Percentiles rank a stretch among this genome's conserved stretches.
Evolutionary conservation across 2,888 invertebrate species (phyloP).

Genomic region (Limenitis camilla): DNA sequence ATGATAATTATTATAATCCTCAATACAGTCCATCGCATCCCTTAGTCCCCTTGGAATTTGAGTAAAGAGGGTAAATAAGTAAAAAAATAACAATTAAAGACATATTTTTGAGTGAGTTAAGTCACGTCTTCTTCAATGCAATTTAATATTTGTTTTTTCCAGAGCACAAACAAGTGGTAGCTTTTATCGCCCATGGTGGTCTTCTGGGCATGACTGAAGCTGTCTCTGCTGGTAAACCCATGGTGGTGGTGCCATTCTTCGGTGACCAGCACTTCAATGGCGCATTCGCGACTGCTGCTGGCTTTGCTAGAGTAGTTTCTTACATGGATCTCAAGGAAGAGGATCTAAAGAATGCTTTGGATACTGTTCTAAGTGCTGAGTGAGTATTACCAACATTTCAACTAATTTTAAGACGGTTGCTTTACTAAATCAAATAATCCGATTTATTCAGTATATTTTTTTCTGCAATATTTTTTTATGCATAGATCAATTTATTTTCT

Average conservation of each 20-base stretch:
- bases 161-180: constrained; percentile 77
- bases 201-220: constrained; percentile 77
- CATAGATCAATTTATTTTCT: no score
- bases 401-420: neutral
- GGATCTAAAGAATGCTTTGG: constrained; percentile 59
- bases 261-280: constrained; percentile 77
- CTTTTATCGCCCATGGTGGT: constrained; percentile 77
- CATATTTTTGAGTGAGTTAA: no score
- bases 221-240: constrained; percentile 76
- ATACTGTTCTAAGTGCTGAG: constrained; percentile 69
- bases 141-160: constrained; percentile 17
- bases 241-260: constrained; percentile 76
- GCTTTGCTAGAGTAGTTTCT: constrained; percentile 67
- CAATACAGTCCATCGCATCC: no score
- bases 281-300: constrained; percentile 62
- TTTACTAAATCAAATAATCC: no score
- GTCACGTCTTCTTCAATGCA: no score
- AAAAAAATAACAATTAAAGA: no score
- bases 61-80: no score
- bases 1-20: no score
- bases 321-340: constrained; percentile 70
- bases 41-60: no score
- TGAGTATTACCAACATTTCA: constrained; percentile 41
- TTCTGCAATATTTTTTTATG: no score
- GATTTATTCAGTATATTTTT: no score